Evolutionary conservation across 1,140 invertebrate genomes (phyloP).

Genomic region (Drosophila lacteicornis): DNA sequence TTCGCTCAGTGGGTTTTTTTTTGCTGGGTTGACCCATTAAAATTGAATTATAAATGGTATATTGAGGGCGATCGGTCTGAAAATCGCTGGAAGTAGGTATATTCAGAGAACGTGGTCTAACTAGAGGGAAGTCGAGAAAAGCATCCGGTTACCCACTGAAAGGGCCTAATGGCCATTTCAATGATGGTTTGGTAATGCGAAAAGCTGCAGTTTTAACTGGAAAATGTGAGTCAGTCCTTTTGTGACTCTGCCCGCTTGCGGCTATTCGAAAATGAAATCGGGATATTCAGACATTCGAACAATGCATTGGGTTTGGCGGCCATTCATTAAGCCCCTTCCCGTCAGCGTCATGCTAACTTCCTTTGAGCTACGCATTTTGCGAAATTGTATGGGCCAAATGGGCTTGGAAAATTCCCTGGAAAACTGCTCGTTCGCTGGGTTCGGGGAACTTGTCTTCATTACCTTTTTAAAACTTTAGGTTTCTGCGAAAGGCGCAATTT

Average conservation of each 20-base stretch:
- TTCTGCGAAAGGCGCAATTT: not conserved
- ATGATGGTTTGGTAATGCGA: not conserved
- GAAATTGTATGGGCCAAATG: not conserved
- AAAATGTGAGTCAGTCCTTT: not conserved
- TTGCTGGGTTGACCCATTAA: constrained; percentile 14
- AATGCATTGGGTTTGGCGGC: not conserved
- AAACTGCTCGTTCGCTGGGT: not conserved
- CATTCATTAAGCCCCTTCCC: not conserved
- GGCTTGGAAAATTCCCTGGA: not conserved
- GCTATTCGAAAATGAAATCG: constrained; percentile 5
- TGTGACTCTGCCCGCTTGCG: not conserved
- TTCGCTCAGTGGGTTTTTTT: not conserved
- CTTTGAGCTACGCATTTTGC: not conserved
- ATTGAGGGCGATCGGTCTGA: not conserved
- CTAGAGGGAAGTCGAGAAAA: not conserved
- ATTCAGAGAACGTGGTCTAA: not conserved
- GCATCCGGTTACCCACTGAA: not conserved
- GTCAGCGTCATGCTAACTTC: not conserved
- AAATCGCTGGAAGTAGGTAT: not conserved
- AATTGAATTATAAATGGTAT: constrained; percentile 2
- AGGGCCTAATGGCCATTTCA: constrained; percentile 1
- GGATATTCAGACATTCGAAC: constrained; percentile 2
- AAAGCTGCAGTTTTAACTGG: not conserved
- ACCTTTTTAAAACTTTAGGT: not conserved
- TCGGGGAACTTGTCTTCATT: not conserved